phyloP scores from a whole-genome alignment of 2,888 invertebrate genomes.

The Morinoia aosen region DNA sequence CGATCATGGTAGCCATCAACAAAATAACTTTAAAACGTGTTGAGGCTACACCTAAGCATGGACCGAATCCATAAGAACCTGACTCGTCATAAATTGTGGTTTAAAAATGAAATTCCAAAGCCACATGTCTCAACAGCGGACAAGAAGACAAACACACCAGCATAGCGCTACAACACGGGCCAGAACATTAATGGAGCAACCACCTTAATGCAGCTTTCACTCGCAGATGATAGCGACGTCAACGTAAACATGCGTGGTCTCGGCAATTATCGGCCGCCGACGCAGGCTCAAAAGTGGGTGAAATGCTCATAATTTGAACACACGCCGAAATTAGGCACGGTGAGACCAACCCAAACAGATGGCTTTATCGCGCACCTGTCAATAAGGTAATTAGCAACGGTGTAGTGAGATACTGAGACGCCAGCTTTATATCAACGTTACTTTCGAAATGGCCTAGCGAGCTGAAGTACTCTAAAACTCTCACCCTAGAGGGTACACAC shows the following conservation, averaged over 20 bases:
- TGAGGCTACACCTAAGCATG: not conserved
- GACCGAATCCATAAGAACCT: not conserved
- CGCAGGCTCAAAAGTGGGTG: not conserved
- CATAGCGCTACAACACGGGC: not conserved
- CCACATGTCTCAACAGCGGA: not conserved
- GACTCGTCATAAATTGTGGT: not conserved
- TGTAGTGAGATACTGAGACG: not conserved
- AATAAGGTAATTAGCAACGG: not conserved
- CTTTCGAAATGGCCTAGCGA: not conserved
- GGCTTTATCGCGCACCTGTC: not conserved
- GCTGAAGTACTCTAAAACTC: not conserved
- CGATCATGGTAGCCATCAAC: not conserved
- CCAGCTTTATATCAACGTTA: not conserved
- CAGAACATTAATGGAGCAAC: not conserved
- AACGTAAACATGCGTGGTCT: not conserved
- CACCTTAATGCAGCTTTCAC: not conserved
- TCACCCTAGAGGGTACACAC: not conserved
- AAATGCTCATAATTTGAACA: slow-evolving; percentile 1
- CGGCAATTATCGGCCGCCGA: not conserved
- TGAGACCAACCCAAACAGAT: not conserved
- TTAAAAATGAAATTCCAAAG: not conserved
- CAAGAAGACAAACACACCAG: not conserved
- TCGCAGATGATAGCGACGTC: not conserved
- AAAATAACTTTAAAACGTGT: not conserved
- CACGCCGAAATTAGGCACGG: not conserved